phyloP scores from a whole-genome alignment of 2,797 vertebrate genomes.

The Mycteria americana region DNA sequence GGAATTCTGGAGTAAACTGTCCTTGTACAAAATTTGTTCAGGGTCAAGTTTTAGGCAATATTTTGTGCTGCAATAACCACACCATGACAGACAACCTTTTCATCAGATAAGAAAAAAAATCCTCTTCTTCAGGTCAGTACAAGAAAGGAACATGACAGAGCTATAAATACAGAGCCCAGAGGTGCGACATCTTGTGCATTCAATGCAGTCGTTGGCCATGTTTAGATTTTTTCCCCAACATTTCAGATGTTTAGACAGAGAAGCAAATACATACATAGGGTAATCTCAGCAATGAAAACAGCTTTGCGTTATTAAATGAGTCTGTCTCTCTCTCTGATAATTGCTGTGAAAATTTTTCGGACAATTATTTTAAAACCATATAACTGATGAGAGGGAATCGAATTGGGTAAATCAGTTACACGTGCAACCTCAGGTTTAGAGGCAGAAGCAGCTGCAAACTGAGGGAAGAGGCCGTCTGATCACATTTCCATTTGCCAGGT shows the following conservation, averaged over 20 bases:
- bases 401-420: background rate
- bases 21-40: slow-evolving; percentile 21
- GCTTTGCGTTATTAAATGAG: background rate
- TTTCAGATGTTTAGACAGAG: background rate
- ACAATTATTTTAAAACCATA: background rate
- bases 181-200: background rate
- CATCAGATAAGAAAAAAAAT: slow-evolving; percentile 6
- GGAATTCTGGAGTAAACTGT: slow-evolving; percentile 11
- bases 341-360: background rate
- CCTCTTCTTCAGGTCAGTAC: slow-evolving; percentile 24
- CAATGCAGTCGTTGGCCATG: background rate
- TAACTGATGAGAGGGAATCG: background rate
- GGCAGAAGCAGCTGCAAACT: background rate
- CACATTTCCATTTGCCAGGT: background rate
- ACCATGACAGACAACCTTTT: slow-evolving; percentile 20
- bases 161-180: slow-evolving; percentile 19
- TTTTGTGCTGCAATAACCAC: slow-evolving; percentile 40
- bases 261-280: background rate
- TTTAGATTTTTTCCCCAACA: background rate
- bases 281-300: background rate
- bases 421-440: background rate
- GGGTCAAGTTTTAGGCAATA: slow-evolving; percentile 45
- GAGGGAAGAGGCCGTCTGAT: background rate
- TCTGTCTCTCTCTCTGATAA: background rate
- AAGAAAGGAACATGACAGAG: slow-evolving; percentile 16